A percentile compares a stretch with the other conserved stretches of the same genome.
Conservation (phyloP, 2,888 invertebrate genomes). For the Ectemnius continuus region DNA sequence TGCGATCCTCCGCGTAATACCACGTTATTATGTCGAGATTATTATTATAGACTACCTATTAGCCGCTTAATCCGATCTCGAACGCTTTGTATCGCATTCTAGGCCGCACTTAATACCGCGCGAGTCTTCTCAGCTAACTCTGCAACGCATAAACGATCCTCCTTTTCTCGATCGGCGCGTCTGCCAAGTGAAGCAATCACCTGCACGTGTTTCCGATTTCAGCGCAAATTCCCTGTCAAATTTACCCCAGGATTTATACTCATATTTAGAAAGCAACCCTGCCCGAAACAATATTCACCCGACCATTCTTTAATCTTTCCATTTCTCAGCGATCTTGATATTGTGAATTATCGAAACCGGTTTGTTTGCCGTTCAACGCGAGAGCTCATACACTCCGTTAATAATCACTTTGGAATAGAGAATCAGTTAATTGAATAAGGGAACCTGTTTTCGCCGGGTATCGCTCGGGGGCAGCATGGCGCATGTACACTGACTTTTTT, state of each 20-base stretch:
- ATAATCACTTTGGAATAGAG: no score
- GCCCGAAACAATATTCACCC: no score
- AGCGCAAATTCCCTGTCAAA: slow-evolving; percentile 21
- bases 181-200: slow-evolving; percentile 35
- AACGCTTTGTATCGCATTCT: slow-evolving; percentile 66
- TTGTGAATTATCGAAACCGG: no score
- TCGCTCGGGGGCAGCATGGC: no score
- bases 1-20: slow-evolving; percentile 67
- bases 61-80: slow-evolving; percentile 68
- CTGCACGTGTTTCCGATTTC: slow-evolving; percentile 41
- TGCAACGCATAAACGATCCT: slow-evolving; percentile 27
- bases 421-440: no score
- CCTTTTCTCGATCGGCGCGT: slow-evolving; percentile 45
- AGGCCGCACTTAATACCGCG: slow-evolving; percentile 59
- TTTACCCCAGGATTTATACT: not conserved
- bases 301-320: no score
- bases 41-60: slow-evolving; percentile 71
- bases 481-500: no score
- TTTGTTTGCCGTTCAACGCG: no score
- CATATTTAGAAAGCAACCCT: not conserved
- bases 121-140: slow-evolving; percentile 19
- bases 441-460: no score
- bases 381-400: no score
- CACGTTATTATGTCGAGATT: slow-evolving; percentile 72
- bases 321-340: no score